Evolutionary conservation across 1,140 invertebrate genomes (phyloP), one percentile per base, ranked within the genome.

Genomic region (Protaetia brevitarsis): DNA sequence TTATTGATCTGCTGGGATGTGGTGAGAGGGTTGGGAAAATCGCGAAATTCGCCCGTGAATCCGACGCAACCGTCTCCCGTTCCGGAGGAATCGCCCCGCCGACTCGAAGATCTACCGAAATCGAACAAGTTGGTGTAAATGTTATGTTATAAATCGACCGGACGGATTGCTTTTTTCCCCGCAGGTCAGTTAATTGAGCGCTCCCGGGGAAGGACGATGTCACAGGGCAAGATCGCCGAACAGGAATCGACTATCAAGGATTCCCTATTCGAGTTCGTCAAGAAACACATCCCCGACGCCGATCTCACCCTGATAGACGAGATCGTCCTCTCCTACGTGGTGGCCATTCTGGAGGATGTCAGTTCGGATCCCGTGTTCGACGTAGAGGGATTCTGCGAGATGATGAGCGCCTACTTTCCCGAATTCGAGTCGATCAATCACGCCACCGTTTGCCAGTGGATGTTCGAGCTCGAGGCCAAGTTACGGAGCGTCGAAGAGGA

Each of bases 361-460:
- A 91, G 90, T 5, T 82, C 87, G 67, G 88, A 92, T 72, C 86
- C 87, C 23, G 86, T 86, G 66, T 90, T 95, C 76, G 94, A 96
- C 81, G 90, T 95, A 0, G 93, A 95, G 75, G 80, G 82, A 13
- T 89, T 90, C 76, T 86, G 86, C 67, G 92, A 95, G 79, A 93
- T 94, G 89, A 91, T 97, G 82, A 85, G 89, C 28, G 94, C 92
- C 0, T 96, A 95, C 77, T 87, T 96, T 73, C 91, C 93, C 3
- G 88, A 93, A 72, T 96, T 96, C 80, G 84, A 85, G 16, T 83
- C 80, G 2, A 92, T 96, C 45, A 87, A 91, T 71, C 85, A 90
- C 66, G 86, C 86, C 0, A 82, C 86, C 21, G 89, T 95, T 5
- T 91, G 89, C 69, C 86, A 91, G 66, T 95, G 93, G 93, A 88